A percentile compares a stretch with the other conserved stretches of the same genome.
Conservation (phyloP, 2,888 invertebrate genomes). For the Cyaniris semiargus region DNA sequence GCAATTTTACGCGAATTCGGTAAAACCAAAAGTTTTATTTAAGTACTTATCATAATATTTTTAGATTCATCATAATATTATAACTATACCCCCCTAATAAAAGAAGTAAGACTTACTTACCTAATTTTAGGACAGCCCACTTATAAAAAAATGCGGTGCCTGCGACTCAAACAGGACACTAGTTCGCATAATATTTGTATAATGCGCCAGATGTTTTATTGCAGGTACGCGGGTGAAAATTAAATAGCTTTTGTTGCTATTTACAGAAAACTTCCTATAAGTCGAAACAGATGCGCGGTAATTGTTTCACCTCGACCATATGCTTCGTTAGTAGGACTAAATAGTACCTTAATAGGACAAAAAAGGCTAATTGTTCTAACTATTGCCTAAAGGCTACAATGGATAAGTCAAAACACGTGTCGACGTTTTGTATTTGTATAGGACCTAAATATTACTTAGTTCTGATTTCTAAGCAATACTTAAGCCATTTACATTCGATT, state of each 20-base stretch:
- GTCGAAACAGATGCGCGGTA: conserved; percentile 36
- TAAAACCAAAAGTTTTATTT: no score
- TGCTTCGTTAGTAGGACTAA: background rate
- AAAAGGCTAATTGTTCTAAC: background rate
- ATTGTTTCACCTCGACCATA: background rate
- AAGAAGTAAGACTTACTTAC: no score
- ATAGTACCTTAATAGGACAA: background rate
- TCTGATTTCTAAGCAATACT: background rate
- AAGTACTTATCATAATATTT: no score
- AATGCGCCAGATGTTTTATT: conserved; percentile 27
- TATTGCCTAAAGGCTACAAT: background rate
- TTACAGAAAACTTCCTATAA: conserved; percentile 33
- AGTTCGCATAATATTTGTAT: conserved; percentile 16
- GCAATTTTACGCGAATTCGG: no score
- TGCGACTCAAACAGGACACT: background rate
- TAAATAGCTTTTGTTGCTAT: conserved; percentile 21
- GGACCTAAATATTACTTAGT: background rate
- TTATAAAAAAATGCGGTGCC: background rate
- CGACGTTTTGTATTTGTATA: background rate
- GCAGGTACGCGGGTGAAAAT: conserved; percentile 21
- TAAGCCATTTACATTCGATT: background rate
- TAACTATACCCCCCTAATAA: no score
- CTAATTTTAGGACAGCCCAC: background rate
- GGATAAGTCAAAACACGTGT: background rate
- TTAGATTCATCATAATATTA: no score